Percentiles rank a stretch among this genome's conserved stretches.
phyloP scores from a whole-genome alignment of 2,888 invertebrate genomes.

The Oligia fasciuncula region DNA sequence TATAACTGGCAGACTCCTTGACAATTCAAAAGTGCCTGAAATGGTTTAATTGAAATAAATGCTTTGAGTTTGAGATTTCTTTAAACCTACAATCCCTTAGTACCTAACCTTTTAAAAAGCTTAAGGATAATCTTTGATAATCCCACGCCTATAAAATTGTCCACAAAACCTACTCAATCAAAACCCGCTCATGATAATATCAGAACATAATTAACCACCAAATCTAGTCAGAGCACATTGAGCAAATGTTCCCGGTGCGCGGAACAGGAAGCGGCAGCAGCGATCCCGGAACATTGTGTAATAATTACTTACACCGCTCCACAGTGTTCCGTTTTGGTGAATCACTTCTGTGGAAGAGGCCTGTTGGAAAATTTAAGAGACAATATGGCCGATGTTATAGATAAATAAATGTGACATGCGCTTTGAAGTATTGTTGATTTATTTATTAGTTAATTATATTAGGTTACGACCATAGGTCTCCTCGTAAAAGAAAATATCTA shows the following conservation, averaged over 20 bases:
- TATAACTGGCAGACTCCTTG: too few species aligned
- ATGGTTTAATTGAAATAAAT: too few species aligned
- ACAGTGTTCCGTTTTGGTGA: constrained; percentile 37
- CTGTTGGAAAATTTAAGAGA: constrained; percentile 27
- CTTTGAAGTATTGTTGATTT: background rate
- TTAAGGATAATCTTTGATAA: background rate
- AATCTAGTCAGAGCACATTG: constrained; percentile 25
- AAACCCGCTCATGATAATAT: constrained; percentile 7
- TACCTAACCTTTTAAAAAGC: background rate
- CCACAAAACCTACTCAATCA: constrained; percentile 12
- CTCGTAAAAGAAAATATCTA: background rate
- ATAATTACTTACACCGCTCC: constrained; percentile 52
- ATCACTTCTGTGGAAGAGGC: constrained; percentile 2
- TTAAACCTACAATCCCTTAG: background rate
- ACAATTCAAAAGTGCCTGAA: too few species aligned
- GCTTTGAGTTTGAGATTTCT: background rate
- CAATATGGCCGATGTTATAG: background rate
- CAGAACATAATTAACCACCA: constrained; percentile 16
- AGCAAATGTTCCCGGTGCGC: constrained; percentile 36
- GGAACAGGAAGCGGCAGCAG: constrained; percentile 41
- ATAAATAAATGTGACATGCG: background rate
- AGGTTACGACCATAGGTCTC: background rate
- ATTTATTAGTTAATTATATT: too few species aligned
- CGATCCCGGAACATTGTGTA: constrained; percentile 45
- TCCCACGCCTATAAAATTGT: background rate